phyloP scores from a whole-genome alignment of 2,888 invertebrate species.

The Polydrusus pterygomalis region DNA sequence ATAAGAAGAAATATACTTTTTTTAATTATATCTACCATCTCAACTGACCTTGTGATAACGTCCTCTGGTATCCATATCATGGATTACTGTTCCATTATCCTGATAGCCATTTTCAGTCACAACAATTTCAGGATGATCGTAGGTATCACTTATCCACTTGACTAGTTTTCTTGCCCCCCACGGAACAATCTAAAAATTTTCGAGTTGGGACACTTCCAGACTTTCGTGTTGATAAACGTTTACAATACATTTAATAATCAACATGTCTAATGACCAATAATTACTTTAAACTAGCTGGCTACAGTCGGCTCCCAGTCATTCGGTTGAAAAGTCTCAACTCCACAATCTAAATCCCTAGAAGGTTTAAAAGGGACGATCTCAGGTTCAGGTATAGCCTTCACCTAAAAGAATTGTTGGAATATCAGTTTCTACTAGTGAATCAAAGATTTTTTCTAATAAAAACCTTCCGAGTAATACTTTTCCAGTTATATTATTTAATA shows the following conservation, averaged over 20 bases:
- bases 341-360: conserved; percentile 29
- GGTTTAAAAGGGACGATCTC: conserved; percentile 16
- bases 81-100: conserved; percentile 64
- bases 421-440: not conserved
- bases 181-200: conserved; percentile 72
- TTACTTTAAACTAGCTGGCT: conserved; percentile 19
- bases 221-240: no score
- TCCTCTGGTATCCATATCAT: conserved; percentile 56
- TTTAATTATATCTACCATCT: not conserved
- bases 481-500: no score
- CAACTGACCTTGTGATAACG: conserved; percentile 32
- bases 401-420: not conserved
- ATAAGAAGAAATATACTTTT: conserved; percentile 31
- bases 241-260: no score
- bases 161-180: conserved; percentile 76
- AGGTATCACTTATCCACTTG: conserved; percentile 65
- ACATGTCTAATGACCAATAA: not conserved
- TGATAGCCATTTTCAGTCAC: conserved; percentile 41
- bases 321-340: conserved; percentile 23
- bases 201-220: no score
- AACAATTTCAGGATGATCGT: conserved; percentile 30
- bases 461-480: no score
- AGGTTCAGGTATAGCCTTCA: conserved; percentile 16
- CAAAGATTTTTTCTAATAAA: no score
- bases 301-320: conserved; percentile 23